These are phyloP conservation scores for Acipenser oxyrinchus DNA, from an alignment of 2,797 vertebrate genomes.

Conservation along the genomic window DNA sequence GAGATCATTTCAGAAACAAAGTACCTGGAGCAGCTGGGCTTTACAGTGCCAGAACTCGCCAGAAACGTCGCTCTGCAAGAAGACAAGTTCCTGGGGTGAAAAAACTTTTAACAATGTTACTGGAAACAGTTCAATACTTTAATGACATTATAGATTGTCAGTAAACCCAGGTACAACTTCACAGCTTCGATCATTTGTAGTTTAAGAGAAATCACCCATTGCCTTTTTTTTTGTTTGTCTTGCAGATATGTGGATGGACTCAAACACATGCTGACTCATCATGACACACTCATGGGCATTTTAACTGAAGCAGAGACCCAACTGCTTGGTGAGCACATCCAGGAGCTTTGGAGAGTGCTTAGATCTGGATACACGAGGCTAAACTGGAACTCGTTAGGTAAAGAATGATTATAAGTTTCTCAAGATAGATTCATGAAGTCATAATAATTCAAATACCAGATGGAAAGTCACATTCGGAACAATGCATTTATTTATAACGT, in stretches of 20 bases:
- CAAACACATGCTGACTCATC: conserved; percentile 55
- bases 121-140: conserved; percentile 10
- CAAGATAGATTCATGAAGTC: too few relatives aligned
- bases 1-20: conserved; percentile 77
- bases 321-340: conserved; percentile 64
- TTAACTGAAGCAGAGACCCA: conserved; percentile 61
- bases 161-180: background rate
- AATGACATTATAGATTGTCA: background rate
- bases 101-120: background rate
- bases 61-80: conserved; percentile 70
- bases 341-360: conserved; percentile 58
- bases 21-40: conserved; percentile 66
- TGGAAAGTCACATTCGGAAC: too few relatives aligned
- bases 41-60: conserved; percentile 60
- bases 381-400: conserved; percentile 85
- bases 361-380: conserved; percentile 65
- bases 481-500: too few relatives aligned
- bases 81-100: conserved; percentile 55
- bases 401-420: background rate
- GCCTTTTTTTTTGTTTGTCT: background rate
- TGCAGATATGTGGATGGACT: conserved; percentile 64
- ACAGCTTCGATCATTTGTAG: too few relatives aligned
- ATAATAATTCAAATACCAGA: too few relatives aligned
- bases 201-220: background rate
- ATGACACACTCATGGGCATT: conserved; percentile 56